Evolutionary conservation across 2,888 invertebrate species (phyloP).

Genomic region (Rhamphomyia laevipes): DNA sequence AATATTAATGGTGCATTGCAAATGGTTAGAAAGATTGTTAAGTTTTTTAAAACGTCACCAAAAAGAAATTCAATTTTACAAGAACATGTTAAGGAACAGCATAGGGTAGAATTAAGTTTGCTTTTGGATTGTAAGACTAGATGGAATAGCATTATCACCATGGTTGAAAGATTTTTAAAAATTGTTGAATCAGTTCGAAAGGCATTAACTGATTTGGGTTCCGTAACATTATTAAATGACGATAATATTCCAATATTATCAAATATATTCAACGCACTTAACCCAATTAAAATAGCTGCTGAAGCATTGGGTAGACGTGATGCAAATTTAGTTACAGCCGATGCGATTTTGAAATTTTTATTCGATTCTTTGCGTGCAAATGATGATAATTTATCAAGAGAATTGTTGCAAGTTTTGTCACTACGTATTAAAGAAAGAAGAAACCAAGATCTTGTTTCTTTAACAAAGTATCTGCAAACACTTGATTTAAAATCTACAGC

Average conservation of each 20-base stretch:
- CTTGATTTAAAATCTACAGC: no score
- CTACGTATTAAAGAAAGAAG: no score
- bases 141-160: conserved; percentile 10
- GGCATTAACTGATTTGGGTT: conserved; percentile 15
- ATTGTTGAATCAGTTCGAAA: conserved; percentile 15
- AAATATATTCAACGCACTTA: neutral
- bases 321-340: neutral
- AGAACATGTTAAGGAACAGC: conserved; percentile 5
- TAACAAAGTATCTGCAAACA: no score
- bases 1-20: no score
- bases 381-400: no score
- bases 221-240: conserved; percentile 7
- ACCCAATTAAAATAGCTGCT: neutral
- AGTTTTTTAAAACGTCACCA: neutral
- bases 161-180: conserved; percentile 13
- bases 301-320: conserved; percentile 1
- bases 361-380: no score
- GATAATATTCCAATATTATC: neutral
- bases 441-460: no score
- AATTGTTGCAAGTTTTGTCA: no score
- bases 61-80: conserved; percentile 8
- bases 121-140: no score
- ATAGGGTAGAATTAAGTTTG: conserved; percentile 7
- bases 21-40: no score
- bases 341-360: neutral